Conservation (phyloP, 92 coral and sea anemone species). For the Ricordea florida region DNA sequence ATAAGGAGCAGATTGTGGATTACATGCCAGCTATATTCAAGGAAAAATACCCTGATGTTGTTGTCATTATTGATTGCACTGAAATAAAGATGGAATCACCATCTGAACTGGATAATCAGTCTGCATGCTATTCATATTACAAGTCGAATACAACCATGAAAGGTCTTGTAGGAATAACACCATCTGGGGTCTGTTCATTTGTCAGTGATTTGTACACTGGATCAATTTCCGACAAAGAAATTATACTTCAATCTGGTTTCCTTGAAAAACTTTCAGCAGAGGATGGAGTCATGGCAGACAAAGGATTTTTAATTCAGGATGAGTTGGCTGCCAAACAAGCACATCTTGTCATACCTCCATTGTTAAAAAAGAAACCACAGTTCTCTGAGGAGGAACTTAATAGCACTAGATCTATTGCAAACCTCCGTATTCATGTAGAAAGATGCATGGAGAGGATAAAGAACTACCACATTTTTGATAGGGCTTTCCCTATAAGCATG, state of each 20-base stretch:
- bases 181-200: slow-evolving; percentile 64
- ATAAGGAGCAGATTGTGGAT: slow-evolving; percentile 53
- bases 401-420: slow-evolving; percentile 28
- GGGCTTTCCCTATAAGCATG: slow-evolving; percentile 45
- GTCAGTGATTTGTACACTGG: slow-evolving; percentile 61
- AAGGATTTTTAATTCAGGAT: slow-evolving; percentile 62
- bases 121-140: slow-evolving; percentile 58
- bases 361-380: slow-evolving; percentile 47
- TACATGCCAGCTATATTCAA: slow-evolving; percentile 64
- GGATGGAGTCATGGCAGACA: slow-evolving; percentile 68
- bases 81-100: slow-evolving; percentile 71
- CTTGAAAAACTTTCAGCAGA: slow-evolving; percentile 40
- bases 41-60: slow-evolving; percentile 52
- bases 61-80: slow-evolving; percentile 68
- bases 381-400: slow-evolving; percentile 48
- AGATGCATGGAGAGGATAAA: slow-evolving; percentile 28
- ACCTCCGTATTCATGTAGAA: slow-evolving; percentile 40
- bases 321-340: slow-evolving; percentile 58
- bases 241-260: slow-evolving; percentile 55
- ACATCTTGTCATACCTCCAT: slow-evolving; percentile 54
- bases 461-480: slow-evolving; percentile 46
- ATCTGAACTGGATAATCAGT: slow-evolving; percentile 54
- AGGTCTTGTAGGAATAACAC: slow-evolving; percentile 67
- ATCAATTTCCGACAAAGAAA: slow-evolving; percentile 54
- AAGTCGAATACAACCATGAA: slow-evolving; percentile 65